Conservation (phyloP, 2,888 invertebrate species). For the Patella caerulea region DNA sequence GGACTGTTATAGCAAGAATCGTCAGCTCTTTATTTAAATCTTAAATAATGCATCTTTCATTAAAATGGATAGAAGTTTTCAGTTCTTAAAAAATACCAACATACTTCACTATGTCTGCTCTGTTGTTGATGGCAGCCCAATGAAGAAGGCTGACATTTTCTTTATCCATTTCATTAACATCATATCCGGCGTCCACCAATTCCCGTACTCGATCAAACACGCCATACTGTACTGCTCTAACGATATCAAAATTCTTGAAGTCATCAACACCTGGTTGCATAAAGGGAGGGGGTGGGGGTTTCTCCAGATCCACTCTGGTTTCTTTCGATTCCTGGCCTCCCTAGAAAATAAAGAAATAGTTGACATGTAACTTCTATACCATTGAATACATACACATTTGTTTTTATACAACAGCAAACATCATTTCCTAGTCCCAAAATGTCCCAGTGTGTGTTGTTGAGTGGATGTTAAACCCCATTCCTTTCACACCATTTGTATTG, state of each 20-base stretch:
- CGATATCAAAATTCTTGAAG: slow-evolving; percentile 63
- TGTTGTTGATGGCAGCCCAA: slow-evolving; percentile 99
- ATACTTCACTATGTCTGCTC: slow-evolving; percentile 87
- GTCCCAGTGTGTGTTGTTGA: no score
- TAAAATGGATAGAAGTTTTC: not conserved
- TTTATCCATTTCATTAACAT: slow-evolving; percentile 93
- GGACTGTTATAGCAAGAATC: no score
- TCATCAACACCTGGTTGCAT: slow-evolving; percentile 52
- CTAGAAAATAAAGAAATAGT: not conserved
- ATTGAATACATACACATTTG: not conserved
- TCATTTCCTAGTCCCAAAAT: no score
- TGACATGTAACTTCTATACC: not conserved
- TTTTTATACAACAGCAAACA: no score
- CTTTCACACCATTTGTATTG: no score
- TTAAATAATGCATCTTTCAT: no score
- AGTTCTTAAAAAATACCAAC: slow-evolving; percentile 13
- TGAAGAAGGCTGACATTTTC: slow-evolving; percentile 98
- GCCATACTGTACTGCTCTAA: slow-evolving; percentile 88
- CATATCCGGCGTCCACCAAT: slow-evolving; percentile 87
- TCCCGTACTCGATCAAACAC: slow-evolving; percentile 80
- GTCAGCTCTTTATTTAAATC: no score
- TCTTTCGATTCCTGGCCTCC: slow-evolving; percentile 21
- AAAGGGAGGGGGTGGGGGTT: slow-evolving; percentile 26
- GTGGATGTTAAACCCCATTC: no score
- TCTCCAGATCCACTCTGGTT: slow-evolving; percentile 21